These are phyloP conservation scores for Pseudachorutes palmiensis DNA, from an alignment of 1,140 invertebrate species.

Conservation along the genomic window DNA sequence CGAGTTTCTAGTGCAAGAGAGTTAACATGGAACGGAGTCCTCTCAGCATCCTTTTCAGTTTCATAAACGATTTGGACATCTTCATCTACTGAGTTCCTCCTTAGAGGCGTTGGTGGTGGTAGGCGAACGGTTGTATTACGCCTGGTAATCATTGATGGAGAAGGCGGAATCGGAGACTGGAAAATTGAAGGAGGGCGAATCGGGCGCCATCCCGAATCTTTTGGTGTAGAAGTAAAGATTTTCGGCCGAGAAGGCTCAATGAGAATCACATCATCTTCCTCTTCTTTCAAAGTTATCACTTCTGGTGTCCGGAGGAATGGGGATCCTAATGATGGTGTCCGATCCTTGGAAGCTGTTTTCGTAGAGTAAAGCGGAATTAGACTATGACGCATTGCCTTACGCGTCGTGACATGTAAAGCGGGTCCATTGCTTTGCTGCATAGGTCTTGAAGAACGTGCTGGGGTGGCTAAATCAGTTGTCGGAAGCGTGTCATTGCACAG, in stretches of 20 bases:
- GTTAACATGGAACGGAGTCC: background rate
- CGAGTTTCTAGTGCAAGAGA: background rate
- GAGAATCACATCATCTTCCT: background rate
- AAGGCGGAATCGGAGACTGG: too few species aligned
- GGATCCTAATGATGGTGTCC: too few species aligned
- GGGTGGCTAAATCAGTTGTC: too few species aligned
- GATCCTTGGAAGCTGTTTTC: too few species aligned
- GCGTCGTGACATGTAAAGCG: too few species aligned
- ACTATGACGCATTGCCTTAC: too few species aligned
- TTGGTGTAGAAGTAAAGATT: conserved; percentile 1
- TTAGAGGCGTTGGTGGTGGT: background rate
- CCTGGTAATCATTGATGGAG: background rate
- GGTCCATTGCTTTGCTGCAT: too few species aligned
- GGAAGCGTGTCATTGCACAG: too few species aligned
- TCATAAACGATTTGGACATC: background rate
- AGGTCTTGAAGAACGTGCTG: too few species aligned
- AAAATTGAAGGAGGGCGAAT: background rate
- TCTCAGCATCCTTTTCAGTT: background rate
- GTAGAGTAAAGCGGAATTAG: too few species aligned
- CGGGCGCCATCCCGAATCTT: background rate
- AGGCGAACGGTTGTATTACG: background rate
- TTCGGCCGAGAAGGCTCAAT: background rate
- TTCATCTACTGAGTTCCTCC: conserved; percentile 1
- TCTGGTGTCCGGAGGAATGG: background rate
- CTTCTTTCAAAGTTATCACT: background rate